Evolutionary conservation across 2,888 invertebrate species (phyloP).

Genomic region (Pterostichus niger): DNA sequence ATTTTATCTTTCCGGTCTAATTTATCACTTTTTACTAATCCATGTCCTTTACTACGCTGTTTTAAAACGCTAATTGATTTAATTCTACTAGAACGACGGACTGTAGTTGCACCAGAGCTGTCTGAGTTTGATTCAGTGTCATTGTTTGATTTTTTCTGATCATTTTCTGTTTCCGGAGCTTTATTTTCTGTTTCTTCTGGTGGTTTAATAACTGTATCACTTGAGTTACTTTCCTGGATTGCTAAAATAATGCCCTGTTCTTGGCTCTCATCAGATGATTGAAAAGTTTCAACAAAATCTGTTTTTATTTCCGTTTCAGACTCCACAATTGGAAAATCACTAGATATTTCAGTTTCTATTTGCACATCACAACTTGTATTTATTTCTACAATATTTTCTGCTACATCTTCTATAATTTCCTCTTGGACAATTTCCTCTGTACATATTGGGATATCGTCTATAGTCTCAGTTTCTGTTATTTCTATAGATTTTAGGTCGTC

Average conservation of each 20-base stretch:
- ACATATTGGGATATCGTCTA: constrained; percentile 67
- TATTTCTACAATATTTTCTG: constrained; percentile 59
- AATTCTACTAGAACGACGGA: constrained; percentile 87
- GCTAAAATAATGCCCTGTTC: constrained; percentile 45
- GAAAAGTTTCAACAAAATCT: constrained; percentile 27
- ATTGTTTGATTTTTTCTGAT: constrained; percentile 39
- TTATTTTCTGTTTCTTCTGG: constrained; percentile 68
- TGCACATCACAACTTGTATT: constrained; percentile 49
- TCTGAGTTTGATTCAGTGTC: constrained; percentile 64
- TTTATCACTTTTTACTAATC: constrained; percentile 78
- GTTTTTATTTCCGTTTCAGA: constrained; percentile 47
- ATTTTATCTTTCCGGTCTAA: constrained; percentile 40
- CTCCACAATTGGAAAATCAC: constrained; percentile 13
- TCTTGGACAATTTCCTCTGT: constrained; percentile 62
- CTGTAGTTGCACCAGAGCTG: constrained; percentile 70
- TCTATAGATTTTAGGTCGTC: constrained; percentile 60
- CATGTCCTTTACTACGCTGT: constrained; percentile 84
- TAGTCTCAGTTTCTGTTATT: constrained; percentile 55
- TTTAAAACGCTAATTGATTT: constrained; percentile 86
- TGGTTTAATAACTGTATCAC: constrained; percentile 13
- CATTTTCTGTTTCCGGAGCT: constrained; percentile 27
- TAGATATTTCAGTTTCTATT: constrained; percentile 30
- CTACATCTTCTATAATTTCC: constrained; percentile 58
- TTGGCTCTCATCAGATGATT: constrained; percentile 59
- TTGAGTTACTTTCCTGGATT: constrained; percentile 40